Evolutionary conservation across 2,797 vertebrate genomes (phyloP).

Genomic region (Falco biarmicus): DNA sequence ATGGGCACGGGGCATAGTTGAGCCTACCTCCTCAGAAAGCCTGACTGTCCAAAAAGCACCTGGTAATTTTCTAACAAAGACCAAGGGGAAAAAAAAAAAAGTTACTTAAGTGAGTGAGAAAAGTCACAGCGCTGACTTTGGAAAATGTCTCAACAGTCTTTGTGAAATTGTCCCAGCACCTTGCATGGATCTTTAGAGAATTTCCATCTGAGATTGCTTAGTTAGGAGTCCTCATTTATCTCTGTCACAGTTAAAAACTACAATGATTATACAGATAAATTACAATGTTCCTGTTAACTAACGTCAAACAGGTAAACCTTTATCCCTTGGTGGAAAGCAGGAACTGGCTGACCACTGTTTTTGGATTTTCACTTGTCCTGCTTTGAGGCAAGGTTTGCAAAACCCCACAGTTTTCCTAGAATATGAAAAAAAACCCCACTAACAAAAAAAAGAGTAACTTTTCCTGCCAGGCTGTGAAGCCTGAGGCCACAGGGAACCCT

Average conservation of each 20-base stretch:
- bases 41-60: not conserved
- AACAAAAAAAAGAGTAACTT: not conserved
- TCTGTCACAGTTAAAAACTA: not conserved
- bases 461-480: not conserved
- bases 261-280: not conserved
- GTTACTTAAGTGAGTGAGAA: not conserved
- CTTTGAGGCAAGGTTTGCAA: not conserved
- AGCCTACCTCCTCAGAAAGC: not conserved
- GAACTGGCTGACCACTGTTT: not conserved
- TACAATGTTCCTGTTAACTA: not conserved
- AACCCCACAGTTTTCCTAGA: not conserved
- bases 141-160: not conserved
- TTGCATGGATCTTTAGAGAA: not conserved
- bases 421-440: too few species aligned
- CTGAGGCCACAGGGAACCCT: fast-evolving
- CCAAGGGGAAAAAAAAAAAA: not conserved
- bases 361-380: not conserved
- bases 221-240: not conserved
- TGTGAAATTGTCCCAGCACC: not conserved
- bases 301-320: not conserved
- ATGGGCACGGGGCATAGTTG: too few species aligned
- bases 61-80: not conserved
- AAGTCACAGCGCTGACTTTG: not conserved
- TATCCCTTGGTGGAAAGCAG: not conserved
- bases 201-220: not conserved